Evolutionary conservation across 2,113 vertebrate genomes (phyloP), one percentile per base, ranked within the genome.

Genomic region (Oreocharis arfaki): DNA sequence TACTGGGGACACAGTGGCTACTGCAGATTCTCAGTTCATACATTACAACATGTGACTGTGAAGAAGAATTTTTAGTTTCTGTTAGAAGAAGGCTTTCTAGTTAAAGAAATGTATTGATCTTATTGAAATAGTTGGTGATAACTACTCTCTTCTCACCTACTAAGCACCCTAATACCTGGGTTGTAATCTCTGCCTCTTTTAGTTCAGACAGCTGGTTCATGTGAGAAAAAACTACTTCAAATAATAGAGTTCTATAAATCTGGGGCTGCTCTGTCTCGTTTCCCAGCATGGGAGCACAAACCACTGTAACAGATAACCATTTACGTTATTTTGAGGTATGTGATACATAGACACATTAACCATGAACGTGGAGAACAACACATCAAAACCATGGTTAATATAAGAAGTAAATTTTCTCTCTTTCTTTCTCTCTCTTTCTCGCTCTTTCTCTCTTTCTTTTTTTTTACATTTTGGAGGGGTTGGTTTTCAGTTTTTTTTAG

Each of bases 391-490:
- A 6, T 26, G 9, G 16, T 56, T 85, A 61, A 32, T 77, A 64
- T 24, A 65, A 56, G 16, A 57, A 57, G 26, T 30, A 85, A 67
- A 35, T 30, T 33, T 28, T 56, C 21, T 6, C 9, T 33, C 28
- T 21, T 20, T 20, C 30, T 4, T 55, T 28, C 53, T 39, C 26
- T 35, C 18, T 33, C 22, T 14, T 12, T 23, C 11, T 4, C 6
- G 42, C 17, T 56, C 32, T 23, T 7, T 10, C 30, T 2, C 9
- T 7, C 9, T 32, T 4, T 6, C 21, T 12, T 13, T n/a, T 30
- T n/a, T 64, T 44, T 21, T 6, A 28, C 18, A 14, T 5, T 10
- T 42, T 0, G 6, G 14, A 16, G 11, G 3, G 10, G 2, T 4
- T 35, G 6, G 5, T 50, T 65, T 64, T 50, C 14, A 5, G 8